These are phyloP conservation scores for Dipodomys ordii DNA, from an alignment of 2,113 vertebrate genomes.

Conservation along the genomic window DNA sequence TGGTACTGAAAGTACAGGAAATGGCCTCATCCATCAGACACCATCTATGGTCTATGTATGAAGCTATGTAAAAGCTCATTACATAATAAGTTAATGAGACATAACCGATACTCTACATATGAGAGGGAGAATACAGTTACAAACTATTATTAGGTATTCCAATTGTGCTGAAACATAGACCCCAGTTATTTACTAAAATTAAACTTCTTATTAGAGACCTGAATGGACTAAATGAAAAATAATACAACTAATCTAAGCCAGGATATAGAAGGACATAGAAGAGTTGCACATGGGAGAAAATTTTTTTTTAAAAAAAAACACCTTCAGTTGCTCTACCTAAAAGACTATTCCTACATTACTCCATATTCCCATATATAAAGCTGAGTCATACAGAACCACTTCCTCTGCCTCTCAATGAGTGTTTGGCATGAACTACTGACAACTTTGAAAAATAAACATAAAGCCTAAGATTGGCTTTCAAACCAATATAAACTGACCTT, in stretches of 20 bases:
- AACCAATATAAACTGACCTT: conserved; percentile 1
- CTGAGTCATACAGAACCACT: background rate
- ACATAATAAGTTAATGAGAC: background rate
- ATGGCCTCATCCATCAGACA: background rate
- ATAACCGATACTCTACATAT: conserved; percentile 32
- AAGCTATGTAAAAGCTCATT: conserved; percentile 28
- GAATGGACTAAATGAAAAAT: conserved; percentile 13
- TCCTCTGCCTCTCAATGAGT: background rate
- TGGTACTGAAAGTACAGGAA: background rate
- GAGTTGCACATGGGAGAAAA: background rate
- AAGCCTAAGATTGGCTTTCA: conserved; percentile 40
- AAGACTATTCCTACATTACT: conserved; percentile 20
- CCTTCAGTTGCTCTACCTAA: conserved; percentile 22
- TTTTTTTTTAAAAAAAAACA: conserved; percentile 1
- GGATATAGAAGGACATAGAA: background rate
- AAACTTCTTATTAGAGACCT: conserved; percentile 50
- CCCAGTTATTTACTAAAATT: conserved; percentile 48
- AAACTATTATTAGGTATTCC: conserved; percentile 18
- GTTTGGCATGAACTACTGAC: background rate
- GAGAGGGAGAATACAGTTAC: background rate
- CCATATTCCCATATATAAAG: conserved; percentile 4
- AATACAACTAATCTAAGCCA: conserved; percentile 41
- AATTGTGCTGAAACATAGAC: conserved; percentile 48
- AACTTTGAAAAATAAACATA: conserved; percentile 12
- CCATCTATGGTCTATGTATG: background rate